Evolutionary conservation across 2,113 vertebrate genomes (phyloP).

Genomic region (Gasterosteus nipponicus): DNA sequence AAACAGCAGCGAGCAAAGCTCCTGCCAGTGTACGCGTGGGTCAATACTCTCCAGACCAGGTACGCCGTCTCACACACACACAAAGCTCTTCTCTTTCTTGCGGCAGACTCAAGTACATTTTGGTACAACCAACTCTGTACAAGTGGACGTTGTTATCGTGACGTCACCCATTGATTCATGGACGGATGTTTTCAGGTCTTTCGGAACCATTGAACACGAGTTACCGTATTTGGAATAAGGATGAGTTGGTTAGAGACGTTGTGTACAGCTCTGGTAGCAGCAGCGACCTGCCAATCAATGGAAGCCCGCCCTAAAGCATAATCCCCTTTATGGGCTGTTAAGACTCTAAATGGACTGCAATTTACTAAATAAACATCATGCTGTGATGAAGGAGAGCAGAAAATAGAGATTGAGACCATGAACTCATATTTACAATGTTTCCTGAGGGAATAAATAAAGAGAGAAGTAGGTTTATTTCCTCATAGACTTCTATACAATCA

Average conservation of each 20-base stretch:
- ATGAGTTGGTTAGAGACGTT: background rate
- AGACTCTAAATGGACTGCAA: background rate
- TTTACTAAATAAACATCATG: background rate
- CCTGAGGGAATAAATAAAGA: background rate
- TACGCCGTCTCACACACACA: slow-evolving; percentile 49
- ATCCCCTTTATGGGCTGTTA: background rate
- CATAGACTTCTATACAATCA: background rate
- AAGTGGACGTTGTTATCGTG: background rate
- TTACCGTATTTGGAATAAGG: background rate
- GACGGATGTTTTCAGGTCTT: background rate
- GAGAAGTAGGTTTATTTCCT: background rate
- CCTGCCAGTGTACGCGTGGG: slow-evolving; percentile 88
- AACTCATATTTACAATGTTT: background rate
- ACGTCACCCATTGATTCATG: background rate
- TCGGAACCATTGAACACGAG: background rate
- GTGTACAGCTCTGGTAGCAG: background rate
- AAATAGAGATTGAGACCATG: background rate
- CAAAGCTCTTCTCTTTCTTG: background rate
- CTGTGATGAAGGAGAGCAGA: background rate
- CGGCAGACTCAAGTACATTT: background rate
- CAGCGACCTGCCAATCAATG: background rate
- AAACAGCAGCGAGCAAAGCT: slow-evolving; percentile 83
- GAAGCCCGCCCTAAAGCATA: background rate
- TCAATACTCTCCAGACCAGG: slow-evolving; percentile 88
- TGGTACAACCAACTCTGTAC: background rate